Conservation (phyloP, 2,113 vertebrate genomes). For the Sylvietta virens region DNA sequence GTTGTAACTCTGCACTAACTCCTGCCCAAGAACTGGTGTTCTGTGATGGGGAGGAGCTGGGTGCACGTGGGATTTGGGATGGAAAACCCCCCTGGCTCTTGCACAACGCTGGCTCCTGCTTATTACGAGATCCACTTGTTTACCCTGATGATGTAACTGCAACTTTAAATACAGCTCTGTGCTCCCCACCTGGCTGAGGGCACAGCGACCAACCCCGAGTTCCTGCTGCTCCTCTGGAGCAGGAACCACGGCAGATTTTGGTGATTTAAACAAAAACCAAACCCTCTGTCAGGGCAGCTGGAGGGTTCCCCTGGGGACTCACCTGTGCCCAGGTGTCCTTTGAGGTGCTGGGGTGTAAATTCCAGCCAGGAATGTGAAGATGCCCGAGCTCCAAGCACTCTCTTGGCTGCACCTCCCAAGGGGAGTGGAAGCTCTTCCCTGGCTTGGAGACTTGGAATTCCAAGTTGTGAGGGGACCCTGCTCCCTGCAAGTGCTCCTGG, state of each 20-base stretch:
- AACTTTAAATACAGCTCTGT: accelerated
- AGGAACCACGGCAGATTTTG: accelerated
- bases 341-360: background rate
- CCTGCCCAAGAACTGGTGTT: accelerated
- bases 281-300: background rate
- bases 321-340: background rate
- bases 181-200: background rate
- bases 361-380: background rate
- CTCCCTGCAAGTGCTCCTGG: background rate
- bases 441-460: background rate
- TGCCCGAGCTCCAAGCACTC: accelerated
- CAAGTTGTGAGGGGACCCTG: background rate
- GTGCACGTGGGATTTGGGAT: background rate
- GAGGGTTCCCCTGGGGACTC: background rate
- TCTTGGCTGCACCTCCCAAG: accelerated
- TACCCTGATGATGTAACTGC: accelerated
- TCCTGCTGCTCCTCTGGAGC: background rate
- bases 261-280: background rate
- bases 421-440: background rate
- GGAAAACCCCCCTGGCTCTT: background rate
- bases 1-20: accelerated
- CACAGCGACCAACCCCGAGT: background rate
- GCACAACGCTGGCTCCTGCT: background rate
- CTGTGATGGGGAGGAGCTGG: background rate
- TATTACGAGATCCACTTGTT: background rate